Conservation (phyloP, 2,888 invertebrate genomes). For the Lepas anatifera region DNA sequence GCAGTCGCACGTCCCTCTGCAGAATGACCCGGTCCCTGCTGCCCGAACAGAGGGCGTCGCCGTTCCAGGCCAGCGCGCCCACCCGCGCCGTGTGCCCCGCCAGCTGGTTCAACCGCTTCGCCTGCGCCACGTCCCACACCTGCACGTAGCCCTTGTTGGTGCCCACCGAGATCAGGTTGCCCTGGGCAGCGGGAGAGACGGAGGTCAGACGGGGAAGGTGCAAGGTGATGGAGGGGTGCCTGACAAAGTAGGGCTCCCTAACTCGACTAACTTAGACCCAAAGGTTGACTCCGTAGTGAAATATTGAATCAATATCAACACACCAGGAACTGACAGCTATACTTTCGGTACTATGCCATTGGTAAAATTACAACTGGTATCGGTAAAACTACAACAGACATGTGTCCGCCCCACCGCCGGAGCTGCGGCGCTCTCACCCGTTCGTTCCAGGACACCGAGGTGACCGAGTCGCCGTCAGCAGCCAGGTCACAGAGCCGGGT, state of each 20-base stretch:
- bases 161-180: slow-evolving; percentile 92
- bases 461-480: slow-evolving; percentile 85
- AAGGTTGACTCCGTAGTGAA: too few species aligned
- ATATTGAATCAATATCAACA: too few species aligned
- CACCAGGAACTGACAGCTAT: too few species aligned
- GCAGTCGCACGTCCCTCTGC: slow-evolving; percentile 83
- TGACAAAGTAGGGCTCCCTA: too few species aligned
- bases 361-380: too few species aligned
- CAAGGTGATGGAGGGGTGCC: too few species aligned
- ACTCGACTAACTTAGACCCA: too few species aligned
- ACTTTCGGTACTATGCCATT: too few species aligned
- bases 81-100: slow-evolving; percentile 85
- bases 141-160: slow-evolving; percentile 95
- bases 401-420: not conserved
- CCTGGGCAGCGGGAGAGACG: slow-evolving; percentile 35
- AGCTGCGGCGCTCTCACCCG: slow-evolving; percentile 39
- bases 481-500: slow-evolving; percentile 65
- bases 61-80: slow-evolving; percentile 93
- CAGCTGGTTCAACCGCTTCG: slow-evolving; percentile 80
- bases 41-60: slow-evolving; percentile 90
- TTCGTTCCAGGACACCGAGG: slow-evolving; percentile 98
- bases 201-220: not conserved
- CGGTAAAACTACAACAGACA: too few species aligned
- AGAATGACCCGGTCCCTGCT: slow-evolving; percentile 86
- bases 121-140: slow-evolving; percentile 94